These are phyloP conservation scores for Elysia chlorotica DNA, from an alignment of 1,140 invertebrate genomes.

Conservation along the genomic window DNA sequence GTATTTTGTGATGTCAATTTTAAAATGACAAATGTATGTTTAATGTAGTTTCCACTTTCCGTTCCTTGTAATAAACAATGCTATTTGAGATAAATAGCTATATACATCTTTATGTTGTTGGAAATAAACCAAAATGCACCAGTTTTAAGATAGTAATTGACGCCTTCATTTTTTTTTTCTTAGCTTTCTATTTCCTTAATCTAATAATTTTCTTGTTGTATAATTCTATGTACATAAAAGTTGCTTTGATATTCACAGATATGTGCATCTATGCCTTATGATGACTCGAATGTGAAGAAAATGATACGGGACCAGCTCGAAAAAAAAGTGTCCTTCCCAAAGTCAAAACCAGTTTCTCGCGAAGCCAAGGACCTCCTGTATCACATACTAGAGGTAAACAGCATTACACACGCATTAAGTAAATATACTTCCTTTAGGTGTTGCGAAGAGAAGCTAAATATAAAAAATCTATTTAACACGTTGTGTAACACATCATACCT, in stretches of 20 bases:
- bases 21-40: too few species aligned
- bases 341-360: conserved; percentile 39
- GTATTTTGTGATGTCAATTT: too few species aligned
- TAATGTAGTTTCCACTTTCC: too few species aligned
- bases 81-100: too few species aligned
- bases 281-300: conserved; percentile 59
- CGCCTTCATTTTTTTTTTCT: not conserved
- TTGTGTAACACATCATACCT: not conserved
- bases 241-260: too few species aligned
- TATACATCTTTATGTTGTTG: too few species aligned
- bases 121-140: too few species aligned
- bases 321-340: conserved; percentile 66
- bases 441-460: not conserved
- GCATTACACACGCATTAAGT: not conserved
- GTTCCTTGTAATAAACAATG: too few species aligned
- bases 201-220: not conserved
- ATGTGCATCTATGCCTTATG: conserved; percentile 60
- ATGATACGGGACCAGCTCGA: conserved; percentile 66
- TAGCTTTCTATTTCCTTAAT: not conserved
- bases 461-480: not conserved
- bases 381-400: conserved; percentile 45
- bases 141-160: too few species aligned
- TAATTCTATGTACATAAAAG: too few species aligned
- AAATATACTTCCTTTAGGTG: not conserved
- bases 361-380: conserved; percentile 50